Evolutionary conservation across 2,797 vertebrate genomes (phyloP).

Genomic region (Ficedula albicollis): DNA sequence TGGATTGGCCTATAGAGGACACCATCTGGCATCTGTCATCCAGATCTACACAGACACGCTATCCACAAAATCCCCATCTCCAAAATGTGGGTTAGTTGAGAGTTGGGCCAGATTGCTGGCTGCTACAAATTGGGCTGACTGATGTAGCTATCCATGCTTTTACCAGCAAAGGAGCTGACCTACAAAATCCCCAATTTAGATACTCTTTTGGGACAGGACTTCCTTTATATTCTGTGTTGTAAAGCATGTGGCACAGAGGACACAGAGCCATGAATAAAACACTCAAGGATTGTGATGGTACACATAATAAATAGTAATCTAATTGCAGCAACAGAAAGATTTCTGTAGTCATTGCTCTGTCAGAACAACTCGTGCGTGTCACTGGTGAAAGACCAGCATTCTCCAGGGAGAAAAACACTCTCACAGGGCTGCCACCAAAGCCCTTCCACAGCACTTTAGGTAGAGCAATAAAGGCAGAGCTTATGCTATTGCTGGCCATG

Average conservation of each 20-base stretch:
- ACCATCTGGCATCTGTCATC: slow-evolving; percentile 49
- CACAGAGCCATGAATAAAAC: slow-evolving; percentile 40
- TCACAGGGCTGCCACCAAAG: neutral
- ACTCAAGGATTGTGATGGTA: slow-evolving; percentile 62
- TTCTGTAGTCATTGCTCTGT: neutral
- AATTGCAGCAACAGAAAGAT: slow-evolving; percentile 6
- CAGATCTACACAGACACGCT: slow-evolving; percentile 26
- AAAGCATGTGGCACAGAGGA: neutral
- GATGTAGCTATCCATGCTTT: slow-evolving; percentile 47
- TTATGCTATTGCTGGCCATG: slow-evolving; percentile 46
- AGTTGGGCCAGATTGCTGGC: neutral
- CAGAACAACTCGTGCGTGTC: neutral
- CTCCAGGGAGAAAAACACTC: neutral
- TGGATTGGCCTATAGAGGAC: slow-evolving; percentile 46
- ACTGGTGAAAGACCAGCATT: neutral
- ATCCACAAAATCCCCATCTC: slow-evolving; percentile 37
- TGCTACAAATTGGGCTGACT: slow-evolving; percentile 23
- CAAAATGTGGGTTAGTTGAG: slow-evolving; percentile 26
- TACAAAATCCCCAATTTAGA: slow-evolving; percentile 34
- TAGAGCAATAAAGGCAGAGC: slow-evolving; percentile 40
- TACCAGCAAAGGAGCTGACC: slow-evolving; percentile 27
- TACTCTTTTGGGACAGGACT: neutral
- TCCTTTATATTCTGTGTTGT: neutral
- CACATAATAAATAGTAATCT: slow-evolving; percentile 47
- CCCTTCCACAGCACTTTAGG: neutral